These are phyloP conservation scores for Tragopan temminckii DNA, from an alignment of 2,797 vertebrate genomes.

Conservation along the genomic window DNA sequence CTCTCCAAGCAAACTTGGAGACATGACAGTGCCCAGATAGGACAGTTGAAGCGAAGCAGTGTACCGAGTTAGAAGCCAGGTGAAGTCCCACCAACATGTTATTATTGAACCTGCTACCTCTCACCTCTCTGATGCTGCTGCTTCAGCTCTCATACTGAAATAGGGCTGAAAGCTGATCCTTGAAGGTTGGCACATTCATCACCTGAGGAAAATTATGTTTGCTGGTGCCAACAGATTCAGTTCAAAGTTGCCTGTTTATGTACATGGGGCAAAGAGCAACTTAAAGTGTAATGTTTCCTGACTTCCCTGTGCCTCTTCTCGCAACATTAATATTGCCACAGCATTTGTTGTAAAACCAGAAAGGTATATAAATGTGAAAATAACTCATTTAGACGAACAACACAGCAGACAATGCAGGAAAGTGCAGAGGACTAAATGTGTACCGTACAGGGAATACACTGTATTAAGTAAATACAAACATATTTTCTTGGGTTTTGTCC, in stretches of 20 bases:
- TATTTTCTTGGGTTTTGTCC: conserved; percentile 18
- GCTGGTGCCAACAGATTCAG: background rate
- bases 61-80: background rate
- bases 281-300: background rate
- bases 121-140: background rate
- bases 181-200: background rate
- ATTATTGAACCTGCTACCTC: background rate
- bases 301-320: background rate
- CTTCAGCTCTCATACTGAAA: background rate
- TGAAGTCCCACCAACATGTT: background rate
- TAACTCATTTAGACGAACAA: background rate
- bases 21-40: background rate
- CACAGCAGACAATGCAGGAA: background rate
- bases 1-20: background rate
- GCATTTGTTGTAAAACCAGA: background rate
- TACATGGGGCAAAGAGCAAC: background rate
- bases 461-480: conserved; percentile 24
- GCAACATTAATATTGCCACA: background rate
- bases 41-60: background rate
- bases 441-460: background rate
- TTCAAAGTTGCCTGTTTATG: background rate
- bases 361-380: background rate
- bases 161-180: background rate
- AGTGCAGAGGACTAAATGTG: background rate
- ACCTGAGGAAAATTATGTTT: background rate